These are phyloP conservation scores for Kryptolebias marmoratus DNA, from an alignment of 2,113 vertebrate genomes.

Conservation along the genomic window DNA sequence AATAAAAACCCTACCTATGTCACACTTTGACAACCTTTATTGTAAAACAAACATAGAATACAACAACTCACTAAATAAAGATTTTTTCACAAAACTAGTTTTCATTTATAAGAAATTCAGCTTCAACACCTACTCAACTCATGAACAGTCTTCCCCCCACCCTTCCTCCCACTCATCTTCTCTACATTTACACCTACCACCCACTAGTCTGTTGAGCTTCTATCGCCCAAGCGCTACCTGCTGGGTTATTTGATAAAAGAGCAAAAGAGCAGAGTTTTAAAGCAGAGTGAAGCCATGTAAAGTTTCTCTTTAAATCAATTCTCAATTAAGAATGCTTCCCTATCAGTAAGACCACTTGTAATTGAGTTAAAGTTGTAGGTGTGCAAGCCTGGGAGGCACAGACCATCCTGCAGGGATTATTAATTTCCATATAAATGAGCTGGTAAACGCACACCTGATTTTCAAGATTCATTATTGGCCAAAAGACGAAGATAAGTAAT, in stretches of 20 bases:
- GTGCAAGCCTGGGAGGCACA: conserved; percentile 26
- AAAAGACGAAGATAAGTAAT: conserved; percentile 50
- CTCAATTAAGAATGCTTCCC: conserved; percentile 65
- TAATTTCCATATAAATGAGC: conserved; percentile 80
- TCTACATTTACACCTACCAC: conserved; percentile 16
- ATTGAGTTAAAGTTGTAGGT: conserved; percentile 65
- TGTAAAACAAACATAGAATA: no score
- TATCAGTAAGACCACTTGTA: conserved; percentile 48
- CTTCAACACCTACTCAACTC: no score
- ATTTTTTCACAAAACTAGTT: no score
- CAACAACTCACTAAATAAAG: no score
- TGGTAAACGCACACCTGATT: conserved; percentile 53
- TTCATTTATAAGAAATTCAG: no score
- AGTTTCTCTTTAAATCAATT: conserved; percentile 71
- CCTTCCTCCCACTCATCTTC: neutral
- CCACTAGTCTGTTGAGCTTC: conserved; percentile 34
- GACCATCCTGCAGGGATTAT: conserved; percentile 50
- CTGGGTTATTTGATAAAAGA: conserved; percentile 53
- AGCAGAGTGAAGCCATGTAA: conserved; percentile 50
- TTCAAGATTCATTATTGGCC: conserved; percentile 51
- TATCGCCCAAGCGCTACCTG: conserved; percentile 52
- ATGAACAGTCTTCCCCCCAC: neutral
- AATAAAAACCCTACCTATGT: no score
- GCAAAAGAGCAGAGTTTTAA: conserved; percentile 43
- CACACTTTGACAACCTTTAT: no score